Percentiles rank a stretch among this genome's conserved stretches.
Evolutionary conservation across 1,140 invertebrate species (phyloP).

Genomic region (Chionoecetes opilio): DNA sequence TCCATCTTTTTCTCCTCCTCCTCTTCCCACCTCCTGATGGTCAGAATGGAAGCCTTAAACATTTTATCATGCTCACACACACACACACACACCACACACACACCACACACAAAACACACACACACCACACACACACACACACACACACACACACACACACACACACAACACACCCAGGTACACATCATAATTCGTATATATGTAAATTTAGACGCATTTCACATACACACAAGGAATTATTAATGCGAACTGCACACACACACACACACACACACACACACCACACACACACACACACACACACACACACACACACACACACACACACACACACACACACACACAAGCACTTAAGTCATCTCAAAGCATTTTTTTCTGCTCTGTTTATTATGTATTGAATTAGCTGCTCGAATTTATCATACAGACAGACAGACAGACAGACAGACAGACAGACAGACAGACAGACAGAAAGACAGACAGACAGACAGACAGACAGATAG

Average conservation of each 20-base stretch:
- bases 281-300: constrained; percentile 16
- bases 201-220: not conserved
- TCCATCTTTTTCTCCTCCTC: not conserved
- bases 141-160: constrained; percentile 27
- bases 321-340: too few relatives aligned
- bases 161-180: not conserved
- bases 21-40: not conserved
- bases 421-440: too few relatives aligned
- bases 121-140: constrained; percentile 25
- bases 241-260: not conserved
- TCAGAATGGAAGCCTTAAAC: too few relatives aligned
- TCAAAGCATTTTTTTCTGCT: too few relatives aligned
- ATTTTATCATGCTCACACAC: not conserved
- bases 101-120: constrained; percentile 25
- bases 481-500: too few relatives aligned
- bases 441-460: too few relatives aligned
- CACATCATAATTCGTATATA: not conserved
- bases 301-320: not conserved
- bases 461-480: too few relatives aligned
- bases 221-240: not conserved
- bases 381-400: too few relatives aligned
- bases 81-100: constrained; percentile 25
- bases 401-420: too few relatives aligned
- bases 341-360: too few relatives aligned
- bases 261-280: constrained; percentile 22